Evolutionary conservation across 2,797 vertebrate genomes (phyloP).

Genomic region (Ficedula albicollis): DNA sequence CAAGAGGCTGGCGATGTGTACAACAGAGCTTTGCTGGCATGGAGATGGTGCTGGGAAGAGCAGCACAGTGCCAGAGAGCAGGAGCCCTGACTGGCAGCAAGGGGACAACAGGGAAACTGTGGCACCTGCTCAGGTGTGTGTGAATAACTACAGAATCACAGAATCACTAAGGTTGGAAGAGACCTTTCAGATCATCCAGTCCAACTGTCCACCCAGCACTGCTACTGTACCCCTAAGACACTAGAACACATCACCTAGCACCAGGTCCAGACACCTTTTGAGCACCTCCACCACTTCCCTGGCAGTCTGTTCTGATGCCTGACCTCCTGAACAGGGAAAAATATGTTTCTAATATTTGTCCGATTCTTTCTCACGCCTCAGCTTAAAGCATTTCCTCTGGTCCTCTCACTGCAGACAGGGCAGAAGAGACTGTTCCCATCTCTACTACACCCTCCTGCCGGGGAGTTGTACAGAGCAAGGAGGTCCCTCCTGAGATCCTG

Average conservation of each 20-base stretch:
- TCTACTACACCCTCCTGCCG: not conserved
- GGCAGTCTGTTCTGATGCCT: not conserved
- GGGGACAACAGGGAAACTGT: not conserved
- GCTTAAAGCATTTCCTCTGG: not conserved
- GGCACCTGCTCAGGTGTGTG: rapidly evolving
- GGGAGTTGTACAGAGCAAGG: not conserved
- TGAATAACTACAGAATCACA: not conserved
- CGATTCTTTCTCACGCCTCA: not conserved
- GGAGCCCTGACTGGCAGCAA: rapidly evolving
- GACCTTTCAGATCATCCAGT: not conserved
- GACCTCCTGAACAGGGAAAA: not conserved
- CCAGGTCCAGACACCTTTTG: rapidly evolving
- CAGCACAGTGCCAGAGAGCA: not conserved
- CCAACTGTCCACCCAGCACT: not conserved
- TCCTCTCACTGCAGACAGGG: not conserved
- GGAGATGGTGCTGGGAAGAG: rapidly evolving
- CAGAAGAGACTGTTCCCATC: not conserved
- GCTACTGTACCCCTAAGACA: not conserved
- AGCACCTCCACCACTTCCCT: not conserved
- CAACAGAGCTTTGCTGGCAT: not conserved
- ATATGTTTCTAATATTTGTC: not conserved
- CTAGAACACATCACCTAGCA: not conserved
- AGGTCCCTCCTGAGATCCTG: not conserved
- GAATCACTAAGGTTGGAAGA: not conserved
- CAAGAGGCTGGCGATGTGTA: rapidly evolving